Evolutionary conservation across 1,140 invertebrate species (phyloP), one percentile per base, ranked within the genome.

Genomic region (Apolygus lucorum): DNA sequence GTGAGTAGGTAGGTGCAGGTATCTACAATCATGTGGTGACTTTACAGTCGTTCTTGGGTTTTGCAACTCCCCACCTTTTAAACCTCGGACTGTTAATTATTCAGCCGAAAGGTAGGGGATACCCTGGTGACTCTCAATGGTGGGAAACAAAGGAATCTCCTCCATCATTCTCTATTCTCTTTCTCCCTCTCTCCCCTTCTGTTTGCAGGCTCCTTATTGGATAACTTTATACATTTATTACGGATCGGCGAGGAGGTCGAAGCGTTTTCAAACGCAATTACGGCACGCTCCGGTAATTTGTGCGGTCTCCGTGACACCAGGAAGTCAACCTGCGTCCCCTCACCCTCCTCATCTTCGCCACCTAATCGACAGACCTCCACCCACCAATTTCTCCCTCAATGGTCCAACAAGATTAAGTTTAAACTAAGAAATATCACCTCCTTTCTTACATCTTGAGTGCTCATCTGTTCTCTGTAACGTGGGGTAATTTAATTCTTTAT

Each of bases 221-320:
- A 66, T 66, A 66, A 66, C 64, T 66, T 66, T 66, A 28, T 66
- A 66, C 64, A 66, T 66, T 66, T 66, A 66, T 66, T 21, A 66
- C 29, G 64, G 64, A 66, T 66, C 17, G 64, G 64, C 28, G 64
- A 17, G 28, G 13, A 11, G 27, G 64, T 21, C 28, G 14, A 8
- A 17, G 4, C 62, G 62, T 63, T 28, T 66, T 66, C 29, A 29
- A 66, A 66, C 27, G 29, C 64, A 66, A 66, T 66, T 66, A 66
- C 64, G 29, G 64, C 64, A 66, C 64, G 64, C 27, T 66, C 64
- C 17, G 64, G 64, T 66, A 66, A 66, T 66, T 66, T 66, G 64
- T 34, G 27, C 64, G 64, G 27, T n/a, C 27, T 28, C 27, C 64
- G 64, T 66, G 64, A 29, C 64, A 66, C 24, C 22, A 24, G 22